A percentile compares a stretch with the other conserved stretches of the same genome.
These are phyloP conservation scores for Acleris emargana DNA, from an alignment of 2,888 invertebrate genomes.

Conservation along the genomic window DNA sequence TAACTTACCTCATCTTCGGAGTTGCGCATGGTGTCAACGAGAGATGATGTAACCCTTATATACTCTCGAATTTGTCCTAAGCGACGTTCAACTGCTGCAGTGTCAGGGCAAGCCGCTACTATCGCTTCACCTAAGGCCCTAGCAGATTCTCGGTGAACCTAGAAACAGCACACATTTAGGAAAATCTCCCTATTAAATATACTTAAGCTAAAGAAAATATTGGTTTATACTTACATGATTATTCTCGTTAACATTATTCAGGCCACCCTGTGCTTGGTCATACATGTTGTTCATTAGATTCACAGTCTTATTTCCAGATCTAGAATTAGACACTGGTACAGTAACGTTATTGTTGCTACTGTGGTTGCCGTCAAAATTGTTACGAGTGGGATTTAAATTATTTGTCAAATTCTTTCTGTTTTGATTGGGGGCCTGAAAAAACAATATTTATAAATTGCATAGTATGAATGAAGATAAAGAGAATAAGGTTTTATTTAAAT, in stretches of 20 bases:
- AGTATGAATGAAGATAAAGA: too few relatives aligned
- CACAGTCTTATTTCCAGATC: constrained; percentile 70
- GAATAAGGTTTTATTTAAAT: neutral
- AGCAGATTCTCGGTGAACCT: constrained; percentile 75
- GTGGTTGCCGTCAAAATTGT: constrained; percentile 70
- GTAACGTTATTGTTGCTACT: constrained; percentile 69
- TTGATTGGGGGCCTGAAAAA: constrained; percentile 68
- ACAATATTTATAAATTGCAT: neutral
- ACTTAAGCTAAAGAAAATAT: neutral
- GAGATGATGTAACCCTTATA: constrained; percentile 87
- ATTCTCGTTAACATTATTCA: constrained; percentile 72
- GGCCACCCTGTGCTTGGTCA: constrained; percentile 72
- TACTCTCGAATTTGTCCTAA: constrained; percentile 89
- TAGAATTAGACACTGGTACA: constrained; percentile 60
- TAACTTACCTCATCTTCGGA: constrained; percentile 86
- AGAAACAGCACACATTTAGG: neutral
- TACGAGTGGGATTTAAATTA: constrained; percentile 73
- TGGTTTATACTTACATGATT: constrained; percentile 62
- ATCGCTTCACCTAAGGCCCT: constrained; percentile 75
- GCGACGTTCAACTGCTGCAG: constrained; percentile 87
- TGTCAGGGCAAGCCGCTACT: constrained; percentile 83
- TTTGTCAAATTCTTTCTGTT: constrained; percentile 76
- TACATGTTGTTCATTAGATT: constrained; percentile 80
- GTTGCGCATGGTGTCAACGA: constrained; percentile 88
- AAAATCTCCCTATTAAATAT: neutral